Percentiles rank a stretch among this genome's conserved stretches.
These are phyloP conservation scores for Trichonephila inaurata DNA, from an alignment of 1,140 invertebrate genomes.

Conservation along the genomic window DNA sequence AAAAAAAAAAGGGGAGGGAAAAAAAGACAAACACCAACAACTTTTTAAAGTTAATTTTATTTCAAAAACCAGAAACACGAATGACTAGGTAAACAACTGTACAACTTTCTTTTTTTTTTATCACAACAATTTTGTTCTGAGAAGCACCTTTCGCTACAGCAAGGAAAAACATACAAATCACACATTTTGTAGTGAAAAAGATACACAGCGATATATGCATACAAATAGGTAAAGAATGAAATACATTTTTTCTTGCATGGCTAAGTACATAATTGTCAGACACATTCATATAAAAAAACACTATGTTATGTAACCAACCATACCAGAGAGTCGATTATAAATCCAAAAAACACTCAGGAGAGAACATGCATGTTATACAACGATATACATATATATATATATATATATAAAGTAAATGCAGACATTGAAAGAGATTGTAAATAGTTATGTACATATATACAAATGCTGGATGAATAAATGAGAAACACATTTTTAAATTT, in stretches of 20 bases:
- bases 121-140: conserved; percentile 51
- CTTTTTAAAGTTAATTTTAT: conserved; percentile 44
- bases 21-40: neutral
- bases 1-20: neutral
- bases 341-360: neutral
- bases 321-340: neutral
- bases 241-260: neutral
- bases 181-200: conserved; percentile 4
- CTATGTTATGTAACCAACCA: neutral
- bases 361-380: neutral
- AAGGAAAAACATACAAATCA: conserved; percentile 15
- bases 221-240: conserved; percentile 5
- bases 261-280: neutral
- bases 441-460: conserved; percentile 25
- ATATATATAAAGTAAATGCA: conserved; percentile 12
- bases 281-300: neutral
- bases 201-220: conserved; percentile 27
- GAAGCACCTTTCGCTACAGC: conserved; percentile 46
- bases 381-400: neutral
- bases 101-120: conserved; percentile 11
- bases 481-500: neutral
- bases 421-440: conserved; percentile 23
- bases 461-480: neutral
- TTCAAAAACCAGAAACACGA: conserved; percentile 24
- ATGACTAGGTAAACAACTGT: conserved; percentile 54